Base-by-base conservation (phyloP, 2,888 invertebrate species). In the Caenorhabditis uteleia region DNA sequence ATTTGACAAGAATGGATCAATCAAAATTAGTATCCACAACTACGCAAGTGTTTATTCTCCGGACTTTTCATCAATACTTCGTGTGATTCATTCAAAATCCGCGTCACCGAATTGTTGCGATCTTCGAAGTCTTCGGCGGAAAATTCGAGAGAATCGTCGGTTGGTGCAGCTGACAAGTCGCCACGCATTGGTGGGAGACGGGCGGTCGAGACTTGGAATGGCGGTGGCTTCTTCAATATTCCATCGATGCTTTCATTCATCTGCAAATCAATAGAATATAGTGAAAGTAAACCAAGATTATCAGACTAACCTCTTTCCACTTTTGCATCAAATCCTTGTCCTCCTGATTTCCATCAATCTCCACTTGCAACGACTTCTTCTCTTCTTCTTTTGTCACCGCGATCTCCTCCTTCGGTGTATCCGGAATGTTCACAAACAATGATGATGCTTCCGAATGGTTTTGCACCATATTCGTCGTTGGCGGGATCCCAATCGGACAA, bases 151-250 rank as follows among this genome's bases (percentile, higher is more conserved):
- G 18, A 20, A 39, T 39, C 23, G 21, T 34, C 34, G 20, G 54
- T 44, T 34, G 54, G 60, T 20, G 23, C 23, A n/a, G n/a, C 20
- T 25, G 16, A 21, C 12, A 40, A 14, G 23, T 23, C 38, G 23
- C 21, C 38, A n/a, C 46, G 46, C 50, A 62, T 56, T 42, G 56
- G 54, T 43, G 56, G 56, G n/a, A 62, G 48, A 44, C 56, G 62
- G 12, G 56, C 47, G 3, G 56, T 47, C 20, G 62, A 62, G 16
- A 62, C 56, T 51, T 62, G 50, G 34, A 62, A 62, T 44, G 62
- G 62, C 21, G 62, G 46, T 10, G 62, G 56, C 2, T 18, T 47
- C 18, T 46, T 62, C 43, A 62, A 34, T n/a, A 62, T 29, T 3
- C 51, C 48, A 21, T 56, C 49, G 25, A 62, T 45, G 25, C 56